A percentile compares a stretch with the other conserved stretches of the same genome.
These are phyloP conservation scores for Thalassoma bifasciatum DNA, from an alignment of 2,113 vertebrate genomes.

Conservation along the genomic window DNA sequence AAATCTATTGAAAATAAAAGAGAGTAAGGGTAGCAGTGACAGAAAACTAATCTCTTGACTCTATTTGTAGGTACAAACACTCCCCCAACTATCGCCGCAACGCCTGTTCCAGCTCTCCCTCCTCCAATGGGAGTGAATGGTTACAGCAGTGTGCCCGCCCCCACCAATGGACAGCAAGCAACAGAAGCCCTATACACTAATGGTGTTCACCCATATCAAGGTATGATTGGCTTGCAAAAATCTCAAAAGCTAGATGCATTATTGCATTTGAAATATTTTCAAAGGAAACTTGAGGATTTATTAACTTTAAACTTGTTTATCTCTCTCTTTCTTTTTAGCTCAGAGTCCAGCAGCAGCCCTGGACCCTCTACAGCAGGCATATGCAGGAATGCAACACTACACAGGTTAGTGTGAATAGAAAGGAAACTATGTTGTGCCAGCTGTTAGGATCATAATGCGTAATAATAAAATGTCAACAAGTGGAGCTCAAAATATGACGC, in stretches of 20 bases:
- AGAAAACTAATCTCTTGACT: slow-evolving; percentile 15
- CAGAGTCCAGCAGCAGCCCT: slow-evolving; percentile 86
- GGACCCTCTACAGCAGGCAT: slow-evolving; percentile 91
- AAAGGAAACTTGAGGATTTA: not conserved
- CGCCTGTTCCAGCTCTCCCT: slow-evolving; percentile 85
- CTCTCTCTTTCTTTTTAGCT: slow-evolving; percentile 69
- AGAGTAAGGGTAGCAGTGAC: not conserved
- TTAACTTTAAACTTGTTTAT: not conserved
- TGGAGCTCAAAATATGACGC: not conserved
- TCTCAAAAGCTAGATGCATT: not conserved
- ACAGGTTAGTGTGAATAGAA: slow-evolving; percentile 75
- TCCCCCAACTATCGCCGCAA: slow-evolving; percentile 86
- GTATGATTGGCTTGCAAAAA: slow-evolving; percentile 57
- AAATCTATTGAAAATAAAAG: not conserved
- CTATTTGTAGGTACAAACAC: slow-evolving; percentile 86
- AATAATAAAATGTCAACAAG: not conserved
- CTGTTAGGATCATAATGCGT: not conserved
- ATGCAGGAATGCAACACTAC: slow-evolving; percentile 92
- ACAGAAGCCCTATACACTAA: slow-evolving; percentile 88
- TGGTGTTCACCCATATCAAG: slow-evolving; percentile 88
- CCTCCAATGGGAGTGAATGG: slow-evolving; percentile 87
- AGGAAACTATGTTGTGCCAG: not conserved
- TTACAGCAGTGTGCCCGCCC: slow-evolving; percentile 85
- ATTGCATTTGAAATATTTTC: not conserved
- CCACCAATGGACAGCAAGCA: slow-evolving; percentile 85